A percentile compares a stretch with the other conserved stretches of the same genome.
phyloP scores from a whole-genome alignment of 1,140 invertebrate species.

The Aphaenogaster rudis region DNA sequence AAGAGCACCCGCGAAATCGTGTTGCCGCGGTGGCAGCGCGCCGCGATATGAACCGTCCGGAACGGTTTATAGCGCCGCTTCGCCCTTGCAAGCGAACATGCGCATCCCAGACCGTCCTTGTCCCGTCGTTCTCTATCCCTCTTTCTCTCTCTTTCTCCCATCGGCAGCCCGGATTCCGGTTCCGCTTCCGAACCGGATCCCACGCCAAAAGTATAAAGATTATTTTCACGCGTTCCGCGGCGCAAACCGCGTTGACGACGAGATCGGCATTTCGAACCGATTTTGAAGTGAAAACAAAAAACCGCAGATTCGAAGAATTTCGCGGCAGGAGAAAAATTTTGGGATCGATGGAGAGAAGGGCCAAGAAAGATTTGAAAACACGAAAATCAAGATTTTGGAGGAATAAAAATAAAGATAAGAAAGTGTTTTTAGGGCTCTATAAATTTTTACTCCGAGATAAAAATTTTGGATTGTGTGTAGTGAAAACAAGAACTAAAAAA shows the following conservation, averaged over 20 bases:
- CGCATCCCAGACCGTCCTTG: slow-evolving; percentile 64
- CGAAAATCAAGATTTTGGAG: background rate
- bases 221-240: slow-evolving; percentile 72
- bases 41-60: slow-evolving; percentile 75
- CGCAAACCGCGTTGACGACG: background rate
- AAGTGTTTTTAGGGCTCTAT: background rate
- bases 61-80: slow-evolving; percentile 71
- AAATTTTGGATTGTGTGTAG: background rate
- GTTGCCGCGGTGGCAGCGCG: slow-evolving; percentile 69
- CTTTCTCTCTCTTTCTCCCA: slow-evolving; percentile 1
- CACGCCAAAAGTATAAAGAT: slow-evolving; percentile 72
- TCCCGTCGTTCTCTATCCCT: background rate
- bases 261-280: background rate
- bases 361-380: background rate
- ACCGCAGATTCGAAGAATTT: background rate
- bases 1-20: slow-evolving; percentile 57
- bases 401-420: background rate
- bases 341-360: too few species aligned
- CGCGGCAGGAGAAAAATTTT: background rate
- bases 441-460: background rate
- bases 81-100: slow-evolving; percentile 70
- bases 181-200: slow-evolving; percentile 75
- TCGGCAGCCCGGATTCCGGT: slow-evolving; percentile 69
- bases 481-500: background rate
- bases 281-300: background rate